Evolutionary conservation across 1,140 invertebrate genomes (phyloP).

Genomic region (Propsilocerus akamusi): DNA sequence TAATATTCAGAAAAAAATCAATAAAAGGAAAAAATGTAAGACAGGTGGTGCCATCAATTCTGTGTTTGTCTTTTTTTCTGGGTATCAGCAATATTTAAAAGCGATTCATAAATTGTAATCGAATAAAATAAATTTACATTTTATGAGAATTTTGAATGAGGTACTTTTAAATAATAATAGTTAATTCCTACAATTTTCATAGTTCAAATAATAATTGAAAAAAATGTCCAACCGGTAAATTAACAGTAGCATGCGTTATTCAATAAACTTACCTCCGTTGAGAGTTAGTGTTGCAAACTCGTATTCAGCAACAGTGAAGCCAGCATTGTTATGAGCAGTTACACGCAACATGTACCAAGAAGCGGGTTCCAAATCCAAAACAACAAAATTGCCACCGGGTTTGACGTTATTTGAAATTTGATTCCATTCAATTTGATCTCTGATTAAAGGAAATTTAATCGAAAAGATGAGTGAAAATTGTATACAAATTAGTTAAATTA

Average conservation of each 20-base stretch:
- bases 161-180: no score
- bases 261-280: conserved; percentile 54
- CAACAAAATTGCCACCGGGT: conserved; percentile 74
- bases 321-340: conserved; percentile 89
- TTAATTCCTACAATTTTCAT: neutral
- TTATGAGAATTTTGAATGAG: no score
- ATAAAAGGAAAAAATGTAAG: no score
- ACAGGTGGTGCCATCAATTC: no score
- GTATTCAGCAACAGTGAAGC: conserved; percentile 82
- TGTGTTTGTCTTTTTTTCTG: no score
- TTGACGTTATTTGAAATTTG: conserved; percentile 86
- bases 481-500: neutral
- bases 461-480: neutral
- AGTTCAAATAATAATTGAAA: neutral
- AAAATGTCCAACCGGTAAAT: neutral
- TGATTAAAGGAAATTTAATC: conserved; percentile 14
- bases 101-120: no score
- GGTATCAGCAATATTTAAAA: no score
- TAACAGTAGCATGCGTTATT: neutral
- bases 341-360: conserved; percentile 84
- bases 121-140: no score
- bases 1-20: no score
- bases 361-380: conserved; percentile 78
- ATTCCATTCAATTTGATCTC: conserved; percentile 70
- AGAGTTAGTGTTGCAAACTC: conserved; percentile 88